Evolutionary conservation across 2,797 vertebrate genomes (phyloP).

Genomic region (Lithobates sylvaticus): DNA sequence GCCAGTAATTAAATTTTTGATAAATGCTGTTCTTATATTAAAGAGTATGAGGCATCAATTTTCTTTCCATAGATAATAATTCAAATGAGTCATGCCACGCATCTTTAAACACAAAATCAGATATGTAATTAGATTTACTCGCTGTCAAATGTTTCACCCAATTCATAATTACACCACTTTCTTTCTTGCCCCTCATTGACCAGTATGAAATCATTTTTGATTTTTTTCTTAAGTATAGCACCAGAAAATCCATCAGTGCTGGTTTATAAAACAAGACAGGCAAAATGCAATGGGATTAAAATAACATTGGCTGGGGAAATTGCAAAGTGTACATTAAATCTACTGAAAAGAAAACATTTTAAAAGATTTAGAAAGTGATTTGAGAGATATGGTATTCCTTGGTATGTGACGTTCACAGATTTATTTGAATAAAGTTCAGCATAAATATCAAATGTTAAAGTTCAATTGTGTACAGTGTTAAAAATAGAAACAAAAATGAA

Average conservation of each 20-base stretch:
- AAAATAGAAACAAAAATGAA: neutral
- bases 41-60: conserved; percentile 1
- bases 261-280: conserved; percentile 21
- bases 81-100: conserved; percentile 23
- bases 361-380: conserved; percentile 17
- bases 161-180: conserved; percentile 21
- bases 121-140: conserved; percentile 41
- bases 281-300: conserved; percentile 33
- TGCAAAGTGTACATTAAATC: conserved; percentile 26
- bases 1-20: conserved; percentile 17
- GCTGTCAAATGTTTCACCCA: conserved; percentile 27
- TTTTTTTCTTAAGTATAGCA: conserved; percentile 26
- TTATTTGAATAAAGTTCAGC: neutral
- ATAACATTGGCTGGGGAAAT: conserved; percentile 40
- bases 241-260: conserved; percentile 21
- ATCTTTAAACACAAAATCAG: conserved; percentile 46
- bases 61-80: conserved; percentile 9
- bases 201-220: conserved; percentile 8
- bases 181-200: conserved; percentile 27
- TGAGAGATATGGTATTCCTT: neutral
- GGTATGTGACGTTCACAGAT: neutral
- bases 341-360: conserved; percentile 33
- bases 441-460: too few relatives aligned
- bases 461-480: neutral
- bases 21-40: conserved; percentile 6